Evolutionary conservation across 2,888 invertebrate genomes (phyloP).

Genomic region (Morpho deidamia): DNA sequence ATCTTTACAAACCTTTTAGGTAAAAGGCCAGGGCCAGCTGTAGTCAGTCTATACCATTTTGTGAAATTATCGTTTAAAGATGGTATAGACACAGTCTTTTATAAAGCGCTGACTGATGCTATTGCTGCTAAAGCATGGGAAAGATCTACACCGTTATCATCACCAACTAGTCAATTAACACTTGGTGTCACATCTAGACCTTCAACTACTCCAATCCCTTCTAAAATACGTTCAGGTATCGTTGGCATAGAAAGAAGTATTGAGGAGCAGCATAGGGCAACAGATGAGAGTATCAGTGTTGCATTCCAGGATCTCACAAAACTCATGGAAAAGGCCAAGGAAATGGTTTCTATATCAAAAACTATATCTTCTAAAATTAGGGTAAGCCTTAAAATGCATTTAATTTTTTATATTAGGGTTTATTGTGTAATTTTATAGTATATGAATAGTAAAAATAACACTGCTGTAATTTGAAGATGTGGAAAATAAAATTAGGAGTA

Average conservation of each 20-base stretch:
- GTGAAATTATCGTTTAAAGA: slow-evolving; percentile 93
- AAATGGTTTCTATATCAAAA: slow-evolving; percentile 96
- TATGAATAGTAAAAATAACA: no score
- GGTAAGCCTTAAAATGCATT: slow-evolving; percentile 49
- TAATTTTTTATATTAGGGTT: background rate
- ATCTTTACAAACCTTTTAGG: no score
- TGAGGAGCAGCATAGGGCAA: slow-evolving; percentile 92
- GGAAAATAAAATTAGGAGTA: no score
- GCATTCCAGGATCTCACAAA: slow-evolving; percentile 98
- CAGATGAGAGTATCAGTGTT: slow-evolving; percentile 92
- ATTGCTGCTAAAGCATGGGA: slow-evolving; percentile 83
- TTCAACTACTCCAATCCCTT: slow-evolving; percentile 54
- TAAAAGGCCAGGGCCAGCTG: slow-evolving; percentile 86
- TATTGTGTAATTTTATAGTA: no score
- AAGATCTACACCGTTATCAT: slow-evolving; percentile 36
- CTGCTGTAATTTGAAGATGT: no score
- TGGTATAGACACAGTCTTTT: slow-evolving; percentile 83
- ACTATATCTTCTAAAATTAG: slow-evolving; percentile 95
- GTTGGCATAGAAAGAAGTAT: slow-evolving; percentile 96
- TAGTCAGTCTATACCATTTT: slow-evolving; percentile 83
- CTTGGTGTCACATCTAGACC: slow-evolving; percentile 40
- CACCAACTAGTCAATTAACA: slow-evolving; percentile 30
- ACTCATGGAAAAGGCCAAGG: slow-evolving; percentile 97
- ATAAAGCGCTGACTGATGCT: slow-evolving; percentile 80
- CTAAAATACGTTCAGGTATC: slow-evolving; percentile 91